phyloP scores from a whole-genome alignment of 1,140 invertebrate genomes.

The Wasmannia auropunctata region DNA sequence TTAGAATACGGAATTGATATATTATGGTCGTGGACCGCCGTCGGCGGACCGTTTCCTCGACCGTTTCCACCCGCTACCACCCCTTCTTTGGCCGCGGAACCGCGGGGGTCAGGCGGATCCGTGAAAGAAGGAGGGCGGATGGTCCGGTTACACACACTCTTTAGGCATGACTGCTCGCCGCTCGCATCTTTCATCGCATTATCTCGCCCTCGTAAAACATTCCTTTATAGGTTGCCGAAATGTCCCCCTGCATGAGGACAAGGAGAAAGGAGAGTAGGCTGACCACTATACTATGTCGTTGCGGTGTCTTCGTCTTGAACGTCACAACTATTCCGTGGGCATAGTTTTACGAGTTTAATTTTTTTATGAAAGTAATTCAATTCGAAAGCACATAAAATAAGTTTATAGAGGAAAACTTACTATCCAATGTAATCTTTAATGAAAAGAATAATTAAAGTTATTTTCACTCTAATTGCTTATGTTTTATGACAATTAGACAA shows the following conservation, averaged over 20 bases:
- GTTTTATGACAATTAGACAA: background rate
- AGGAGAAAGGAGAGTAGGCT: background rate
- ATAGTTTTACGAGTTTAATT: background rate
- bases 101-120: conserved; percentile 57
- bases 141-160: conserved; percentile 76
- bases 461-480: too few relatives aligned
- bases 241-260: conserved; percentile 1
- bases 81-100: conserved; percentile 64
- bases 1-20: conserved; percentile 83
- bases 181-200: conserved; percentile 81
- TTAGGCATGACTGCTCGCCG: conserved; percentile 77
- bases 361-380: background rate
- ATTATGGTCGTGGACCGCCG: conserved; percentile 71
- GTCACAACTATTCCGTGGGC: background rate
- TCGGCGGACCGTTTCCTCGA: conserved; percentile 25
- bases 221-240: conserved; percentile 76
- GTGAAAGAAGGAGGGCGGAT: conserved; percentile 71
- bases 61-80: conserved; percentile 23
- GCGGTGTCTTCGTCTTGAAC: conserved; percentile 1
- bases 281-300: conserved; percentile 2
- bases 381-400: background rate
- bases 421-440: background rate
- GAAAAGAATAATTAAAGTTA: too few relatives aligned
- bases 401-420: background rate
- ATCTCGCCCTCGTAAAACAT: conserved; percentile 80